Evolutionary conservation across 23 tunicate species (phyloP), one percentile per base, ranked within the genome.

Genomic region (Trididemnum clinides): DNA sequence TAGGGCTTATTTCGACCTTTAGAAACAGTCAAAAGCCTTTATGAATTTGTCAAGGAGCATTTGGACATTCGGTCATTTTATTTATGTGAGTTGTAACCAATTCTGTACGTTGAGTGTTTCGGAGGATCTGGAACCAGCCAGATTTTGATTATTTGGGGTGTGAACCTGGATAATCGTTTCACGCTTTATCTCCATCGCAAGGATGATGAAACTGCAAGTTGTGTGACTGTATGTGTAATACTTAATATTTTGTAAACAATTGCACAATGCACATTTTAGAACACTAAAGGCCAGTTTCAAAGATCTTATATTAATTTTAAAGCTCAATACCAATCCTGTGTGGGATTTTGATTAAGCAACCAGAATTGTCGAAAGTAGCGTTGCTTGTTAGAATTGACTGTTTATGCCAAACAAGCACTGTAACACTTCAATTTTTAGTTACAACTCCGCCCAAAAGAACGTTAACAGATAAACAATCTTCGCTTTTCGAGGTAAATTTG

Each of bases 391-490:
- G n/a, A n/a, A n/a, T n/a, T n/a, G n/a, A 10, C 54, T 44, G 54
- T 59, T 59, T 70, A 2, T 49, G 12, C 57, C 12, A 12, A 21
- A 15, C 71, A 28, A 71, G 3, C 19, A n/a, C n/a, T n/a, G n/a
- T n/a, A n/a, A n/a, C n/a, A n/a, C n/a, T n/a, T n/a, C n/a, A n/a
- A n/a, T 51, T 83, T 83, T 66, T 57, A 83, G 87, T 64, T 51
- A 89, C 93, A 18, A 63, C 88, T 20, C 93, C 93, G 2, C 93
- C 93, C 10, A 89, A 77, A 33, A 3, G 33, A 4, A 76, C 84
- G 2, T 64, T 89, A 28, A 89, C 64, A 29, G 79, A 89, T 79
- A 76, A 74, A 33, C 35, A 65, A 2, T 21, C 83, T 12, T 39
- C 87, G 21, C 64, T 89, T 21, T 89, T 85, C 37, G 93, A 89